phyloP scores from a whole-genome alignment of 2,888 invertebrate genomes.

The Drosophila nr. perissopoda region DNA sequence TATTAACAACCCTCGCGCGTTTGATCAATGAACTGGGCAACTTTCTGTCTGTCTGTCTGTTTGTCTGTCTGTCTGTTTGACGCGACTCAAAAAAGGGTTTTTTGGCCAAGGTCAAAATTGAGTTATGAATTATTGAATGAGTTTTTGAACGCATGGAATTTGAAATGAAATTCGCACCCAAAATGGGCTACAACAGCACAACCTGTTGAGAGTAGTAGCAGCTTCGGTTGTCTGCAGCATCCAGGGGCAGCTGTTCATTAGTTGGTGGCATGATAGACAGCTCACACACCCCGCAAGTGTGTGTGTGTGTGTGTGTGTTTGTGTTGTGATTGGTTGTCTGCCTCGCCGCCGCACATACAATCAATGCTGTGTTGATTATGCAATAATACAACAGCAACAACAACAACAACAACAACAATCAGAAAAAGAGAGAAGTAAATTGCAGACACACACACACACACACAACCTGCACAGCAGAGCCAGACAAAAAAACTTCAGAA shows the following conservation, averaged over 20 bases:
- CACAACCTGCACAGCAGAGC: conserved; percentile 19
- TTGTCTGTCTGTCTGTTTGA: conserved; percentile 3
- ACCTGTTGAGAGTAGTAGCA: conserved; percentile 25
- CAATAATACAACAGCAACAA: conserved; percentile 46
- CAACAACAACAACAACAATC: neutral
- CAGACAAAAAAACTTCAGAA: conserved; percentile 53
- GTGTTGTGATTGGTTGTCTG: conserved; percentile 53
- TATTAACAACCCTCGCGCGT: conserved; percentile 70
- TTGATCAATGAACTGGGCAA: conserved; percentile 32
- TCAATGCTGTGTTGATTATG: conserved; percentile 65
- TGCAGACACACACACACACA: conserved; percentile 28
- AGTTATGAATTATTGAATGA: conserved; percentile 74
- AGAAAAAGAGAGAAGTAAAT: conserved; percentile 8
- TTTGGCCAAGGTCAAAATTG: conserved; percentile 65
- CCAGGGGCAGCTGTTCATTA: conserved; percentile 53
- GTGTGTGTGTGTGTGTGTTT: conserved; percentile 38
- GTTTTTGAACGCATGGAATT: conserved; percentile 66
- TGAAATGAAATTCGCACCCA: conserved; percentile 47
- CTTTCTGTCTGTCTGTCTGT: conserved; percentile 1
- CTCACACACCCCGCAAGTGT: neutral
- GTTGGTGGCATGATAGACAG: neutral
- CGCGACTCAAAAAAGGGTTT: conserved; percentile 38
- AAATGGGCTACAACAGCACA: neutral
- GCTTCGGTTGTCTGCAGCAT: neutral
- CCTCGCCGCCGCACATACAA: conserved; percentile 35